Conservation (phyloP, 2,888 invertebrate genomes). For the Deroplatys truncata region DNA sequence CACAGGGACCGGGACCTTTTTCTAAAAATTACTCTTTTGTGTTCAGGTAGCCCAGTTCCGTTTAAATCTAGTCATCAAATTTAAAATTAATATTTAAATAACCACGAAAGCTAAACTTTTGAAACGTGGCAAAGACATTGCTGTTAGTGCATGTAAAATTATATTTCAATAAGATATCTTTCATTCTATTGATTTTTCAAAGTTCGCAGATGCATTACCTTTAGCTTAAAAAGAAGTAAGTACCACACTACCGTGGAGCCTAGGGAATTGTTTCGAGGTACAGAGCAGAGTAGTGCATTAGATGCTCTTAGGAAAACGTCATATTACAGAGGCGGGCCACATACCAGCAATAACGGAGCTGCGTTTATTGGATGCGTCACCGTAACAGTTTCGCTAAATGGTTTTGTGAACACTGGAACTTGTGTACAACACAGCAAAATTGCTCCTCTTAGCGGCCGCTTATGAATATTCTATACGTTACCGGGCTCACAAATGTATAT, state of each 20-base stretch:
- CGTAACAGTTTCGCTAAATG: not conserved
- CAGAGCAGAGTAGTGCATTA: not conserved
- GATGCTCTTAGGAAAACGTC: not conserved
- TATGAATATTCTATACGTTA: not conserved
- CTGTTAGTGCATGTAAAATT: too few species aligned
- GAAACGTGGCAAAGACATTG: too few species aligned
- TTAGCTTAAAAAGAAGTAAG: too few species aligned
- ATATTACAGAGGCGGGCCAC: not conserved
- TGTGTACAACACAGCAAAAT: not conserved
- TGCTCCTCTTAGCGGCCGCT: not conserved
- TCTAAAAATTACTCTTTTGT: too few species aligned
- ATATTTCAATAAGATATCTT: too few species aligned
- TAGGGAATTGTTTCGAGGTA: not conserved
- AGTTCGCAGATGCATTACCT: too few species aligned
- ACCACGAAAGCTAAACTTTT: too few species aligned
- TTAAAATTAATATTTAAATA: too few species aligned
- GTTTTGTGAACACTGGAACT: not conserved
- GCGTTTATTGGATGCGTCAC: not conserved
- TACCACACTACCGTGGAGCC: not conserved
- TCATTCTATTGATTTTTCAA: too few species aligned
- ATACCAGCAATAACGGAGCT: not conserved
- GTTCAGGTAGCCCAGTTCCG: too few species aligned
- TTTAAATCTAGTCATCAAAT: too few species aligned
- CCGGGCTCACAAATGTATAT: not conserved
- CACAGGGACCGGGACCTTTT: too few species aligned